Base-by-base conservation (phyloP, 53 echinoderm and acorn worm genomes). In the Echinarachnius parma region DNA sequence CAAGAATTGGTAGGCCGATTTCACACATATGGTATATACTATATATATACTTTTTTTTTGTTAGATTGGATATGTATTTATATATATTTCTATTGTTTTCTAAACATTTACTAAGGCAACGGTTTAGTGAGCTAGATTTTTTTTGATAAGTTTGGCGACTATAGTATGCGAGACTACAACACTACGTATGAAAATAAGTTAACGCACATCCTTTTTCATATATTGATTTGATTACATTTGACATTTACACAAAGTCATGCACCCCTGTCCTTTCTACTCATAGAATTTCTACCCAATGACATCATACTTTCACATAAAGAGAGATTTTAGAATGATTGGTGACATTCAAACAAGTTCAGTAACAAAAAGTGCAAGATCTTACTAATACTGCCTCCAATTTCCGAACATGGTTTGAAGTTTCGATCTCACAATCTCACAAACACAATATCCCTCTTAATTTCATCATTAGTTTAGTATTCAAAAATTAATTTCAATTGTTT, bases 21-120 rank as follows among this genome's bases (percentile, higher is more conserved):
- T 29, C 23, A 64, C 15, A 37, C 25, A 2, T 32, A 20, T 65
- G n/a, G 26, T 47, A 16, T 47, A 65, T 31, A 46, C 29, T n/a
- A 68, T n/a, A 68, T 68, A 68, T 52, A 68, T 68, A 46, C 42
- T 35, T 64, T 28, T 64, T 39, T 39, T 39, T n/a, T n/a, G n/a
- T n/a, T n/a, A n/a, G n/a, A n/a, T n/a, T n/a, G n/a, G n/a, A 61
- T 19, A 61, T 61, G 37, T 33, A n/a, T 63, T 4, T 64, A 9
- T 64, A 64, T 64, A 64, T 64, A 64, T 64, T 64, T 64, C 46
- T 64, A 45, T 64, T 64, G 26, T 22, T 68, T 68, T 68, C 68
- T 68, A 68, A 25, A 68, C 49, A 68, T 52, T 32, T 32, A 50
- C 68, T 68, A 68, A 68, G 68, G 68, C 68, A 68, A 68, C 68